Percentiles rank a stretch among this genome's conserved stretches.
Evolutionary conservation across 1,140 invertebrate genomes (phyloP).

Genomic region (Cyclina sinensis): DNA sequence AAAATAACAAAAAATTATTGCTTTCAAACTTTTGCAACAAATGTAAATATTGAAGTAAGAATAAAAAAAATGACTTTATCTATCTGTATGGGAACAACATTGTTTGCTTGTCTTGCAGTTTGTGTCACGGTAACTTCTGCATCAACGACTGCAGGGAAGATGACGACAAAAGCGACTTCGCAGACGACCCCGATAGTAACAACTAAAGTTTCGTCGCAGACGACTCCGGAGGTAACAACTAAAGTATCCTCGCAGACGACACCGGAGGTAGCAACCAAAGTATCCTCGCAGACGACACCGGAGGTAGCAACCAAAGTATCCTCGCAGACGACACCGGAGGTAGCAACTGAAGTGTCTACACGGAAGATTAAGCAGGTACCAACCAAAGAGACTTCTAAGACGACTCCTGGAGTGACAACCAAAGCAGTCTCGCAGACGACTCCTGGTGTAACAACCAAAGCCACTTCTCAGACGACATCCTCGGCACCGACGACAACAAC

Average conservation of each 20-base stretch:
- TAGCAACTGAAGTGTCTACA: not conserved
- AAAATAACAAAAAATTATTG: no score
- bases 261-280: not conserved
- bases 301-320: not conserved
- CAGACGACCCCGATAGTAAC: not conserved
- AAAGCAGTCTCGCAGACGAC: not conserved
- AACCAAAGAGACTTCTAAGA: not conserved
- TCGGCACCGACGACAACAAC: not conserved
- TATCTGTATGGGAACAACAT: no score
- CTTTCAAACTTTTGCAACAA: no score
- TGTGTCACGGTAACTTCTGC: no score
- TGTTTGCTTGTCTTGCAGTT: no score
- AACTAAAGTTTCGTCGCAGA: not conserved
- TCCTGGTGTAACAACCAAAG: not conserved
- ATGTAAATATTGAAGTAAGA: no score
- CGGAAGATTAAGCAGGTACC: no score
- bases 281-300: not conserved
- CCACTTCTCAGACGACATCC: not conserved
- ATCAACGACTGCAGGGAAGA: no score
- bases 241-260: not conserved
- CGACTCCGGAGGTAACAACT: not conserved
- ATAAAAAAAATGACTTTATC: no score
- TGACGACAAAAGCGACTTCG: no score
- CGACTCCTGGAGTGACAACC: not conserved
- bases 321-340: not conserved